A percentile compares a stretch with the other conserved stretches of the same genome.
Conservation (phyloP, 2,888 invertebrate genomes). For the Liodrosophila aerea region DNA sequence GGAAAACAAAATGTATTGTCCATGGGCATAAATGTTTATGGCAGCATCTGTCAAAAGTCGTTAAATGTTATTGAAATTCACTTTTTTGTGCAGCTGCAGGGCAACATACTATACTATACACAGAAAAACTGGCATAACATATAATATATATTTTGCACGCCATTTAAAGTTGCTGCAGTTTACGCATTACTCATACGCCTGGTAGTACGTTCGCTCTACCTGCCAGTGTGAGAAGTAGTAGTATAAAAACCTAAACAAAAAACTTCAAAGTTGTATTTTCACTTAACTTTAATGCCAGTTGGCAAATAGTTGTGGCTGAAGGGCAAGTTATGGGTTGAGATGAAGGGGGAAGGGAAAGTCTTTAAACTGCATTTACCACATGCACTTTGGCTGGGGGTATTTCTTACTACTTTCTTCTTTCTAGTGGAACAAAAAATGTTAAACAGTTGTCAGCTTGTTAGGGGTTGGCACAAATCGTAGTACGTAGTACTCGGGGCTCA, state of each 20-base stretch:
- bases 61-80: constrained; percentile 56
- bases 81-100: constrained; percentile 28
- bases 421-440: constrained; percentile 22
- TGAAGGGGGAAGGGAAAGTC: constrained; percentile 26
- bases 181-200: constrained; percentile 46
- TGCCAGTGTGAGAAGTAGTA: not conserved
- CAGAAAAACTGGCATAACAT: constrained; percentile 6
- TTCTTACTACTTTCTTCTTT: not conserved
- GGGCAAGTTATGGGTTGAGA: not conserved
- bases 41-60: constrained; percentile 40
- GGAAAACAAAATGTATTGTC: constrained; percentile 46
- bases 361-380: constrained; percentile 47
- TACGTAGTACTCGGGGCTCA: constrained; percentile 22
- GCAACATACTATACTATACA: constrained; percentile 5
- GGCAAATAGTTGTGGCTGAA: constrained; percentile 38
- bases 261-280: constrained; percentile 22
- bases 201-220: not conserved
- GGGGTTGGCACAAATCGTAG: constrained; percentile 24
- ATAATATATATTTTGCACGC: constrained; percentile 50
- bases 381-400: constrained; percentile 29
- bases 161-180: constrained; percentile 53
- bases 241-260: not conserved
- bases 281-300: constrained; percentile 42
- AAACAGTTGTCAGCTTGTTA: constrained; percentile 46
- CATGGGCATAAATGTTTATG: constrained; percentile 35